Percentiles rank a stretch among this genome's conserved stretches.
Conservation (phyloP, 2,888 invertebrate species). For the Argyra leucocephala region DNA sequence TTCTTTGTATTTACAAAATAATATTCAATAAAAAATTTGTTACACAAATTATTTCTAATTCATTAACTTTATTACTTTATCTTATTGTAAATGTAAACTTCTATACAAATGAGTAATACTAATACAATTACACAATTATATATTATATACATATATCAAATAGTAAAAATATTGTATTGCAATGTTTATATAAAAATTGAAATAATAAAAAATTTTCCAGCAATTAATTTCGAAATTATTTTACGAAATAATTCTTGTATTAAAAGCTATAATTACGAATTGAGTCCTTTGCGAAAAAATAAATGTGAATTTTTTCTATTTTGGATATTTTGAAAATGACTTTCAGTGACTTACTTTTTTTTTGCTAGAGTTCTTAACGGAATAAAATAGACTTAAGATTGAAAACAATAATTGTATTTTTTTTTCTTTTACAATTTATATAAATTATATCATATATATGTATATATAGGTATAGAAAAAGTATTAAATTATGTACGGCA, state of each 20-base stretch:
- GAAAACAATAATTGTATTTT: not conserved
- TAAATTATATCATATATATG: not conserved
- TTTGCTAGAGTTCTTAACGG: not conserved
- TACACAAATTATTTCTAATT: not conserved
- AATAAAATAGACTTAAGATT: not conserved
- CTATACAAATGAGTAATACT: too few species aligned
- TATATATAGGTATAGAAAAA: too few species aligned
- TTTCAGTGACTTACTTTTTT: too few species aligned
- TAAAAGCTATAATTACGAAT: not conserved
- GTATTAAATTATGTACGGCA: not conserved
- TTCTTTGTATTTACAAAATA: too few species aligned
- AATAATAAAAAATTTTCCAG: conserved; percentile 4
- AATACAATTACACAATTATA: too few species aligned
- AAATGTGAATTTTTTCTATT: too few species aligned
- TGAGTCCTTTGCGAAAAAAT: too few species aligned
- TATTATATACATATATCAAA: too few species aligned
- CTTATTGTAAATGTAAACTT: too few species aligned
- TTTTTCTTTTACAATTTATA: not conserved
- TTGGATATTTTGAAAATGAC: too few species aligned
- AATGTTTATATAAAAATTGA: not conserved
- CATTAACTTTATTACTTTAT: not conserved
- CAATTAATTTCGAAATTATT: conserved; percentile 2
- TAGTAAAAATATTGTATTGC: not conserved
- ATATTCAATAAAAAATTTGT: not conserved
- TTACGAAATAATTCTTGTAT: not conserved